Evolutionary conservation across 2,797 vertebrate species (phyloP).

Genomic region (Xenentodon cancila): DNA sequence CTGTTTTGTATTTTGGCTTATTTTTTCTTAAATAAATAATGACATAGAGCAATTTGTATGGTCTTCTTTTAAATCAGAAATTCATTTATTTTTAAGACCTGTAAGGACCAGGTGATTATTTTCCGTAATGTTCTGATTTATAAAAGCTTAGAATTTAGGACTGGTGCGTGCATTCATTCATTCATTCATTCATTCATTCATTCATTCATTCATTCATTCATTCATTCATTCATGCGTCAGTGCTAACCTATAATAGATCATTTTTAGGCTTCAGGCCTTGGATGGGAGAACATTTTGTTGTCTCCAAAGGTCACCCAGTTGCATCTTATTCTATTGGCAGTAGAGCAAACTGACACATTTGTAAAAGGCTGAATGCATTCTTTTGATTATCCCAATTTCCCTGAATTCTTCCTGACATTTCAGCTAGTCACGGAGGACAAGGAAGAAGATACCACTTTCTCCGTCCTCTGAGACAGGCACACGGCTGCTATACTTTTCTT

Average conservation of each 20-base stretch:
- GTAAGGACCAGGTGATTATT: too few relatives aligned
- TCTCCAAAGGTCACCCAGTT: constrained; percentile 74
- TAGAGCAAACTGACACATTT: constrained; percentile 67
- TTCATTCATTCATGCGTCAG: constrained; percentile 21
- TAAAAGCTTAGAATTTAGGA: too few relatives aligned
- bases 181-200: too few relatives aligned
- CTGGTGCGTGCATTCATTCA: too few relatives aligned
- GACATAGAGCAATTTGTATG: too few relatives aligned
- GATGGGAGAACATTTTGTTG: constrained; percentile 67
- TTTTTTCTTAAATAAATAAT: too few relatives aligned
- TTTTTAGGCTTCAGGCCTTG: constrained; percentile 51
- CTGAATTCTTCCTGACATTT: constrained; percentile 79
- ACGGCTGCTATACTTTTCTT: constrained; percentile 17
- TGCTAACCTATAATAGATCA: constrained; percentile 27
- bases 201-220: too few relatives aligned
- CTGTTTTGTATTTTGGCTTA: too few relatives aligned
- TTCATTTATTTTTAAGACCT: too few relatives aligned
- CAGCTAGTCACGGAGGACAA: constrained; percentile 54
- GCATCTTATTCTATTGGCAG: constrained; percentile 60
- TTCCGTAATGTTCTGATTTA: too few relatives aligned
- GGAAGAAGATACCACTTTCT: constrained; percentile 48
- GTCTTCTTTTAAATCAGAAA: too few relatives aligned
- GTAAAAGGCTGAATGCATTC: constrained; percentile 61
- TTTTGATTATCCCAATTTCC: constrained; percentile 70
- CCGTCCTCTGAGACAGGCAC: constrained; percentile 35